Percentiles rank a stretch among this genome's conserved stretches.
Conservation (phyloP, 2,888 invertebrate genomes). For the Syritta pipiens region DNA sequence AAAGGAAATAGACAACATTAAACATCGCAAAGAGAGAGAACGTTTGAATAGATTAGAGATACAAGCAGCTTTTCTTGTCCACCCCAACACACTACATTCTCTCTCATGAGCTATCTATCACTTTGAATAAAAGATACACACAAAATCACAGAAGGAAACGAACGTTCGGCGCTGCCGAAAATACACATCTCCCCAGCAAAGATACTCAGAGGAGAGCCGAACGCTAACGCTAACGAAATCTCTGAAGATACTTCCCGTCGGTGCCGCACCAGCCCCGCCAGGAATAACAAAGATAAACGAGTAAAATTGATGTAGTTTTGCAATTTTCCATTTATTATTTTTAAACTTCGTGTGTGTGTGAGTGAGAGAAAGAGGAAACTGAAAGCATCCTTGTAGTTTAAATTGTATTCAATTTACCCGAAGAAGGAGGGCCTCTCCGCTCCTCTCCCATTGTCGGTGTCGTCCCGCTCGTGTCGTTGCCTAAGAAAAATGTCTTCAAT, state of each 20-base stretch:
- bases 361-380: background rate
- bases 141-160: constrained; percentile 58
- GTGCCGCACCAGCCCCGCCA: no score
- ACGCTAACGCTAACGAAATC: constrained; percentile 59
- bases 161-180: background rate
- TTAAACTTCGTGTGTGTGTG: constrained; percentile 52
- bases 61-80: constrained; percentile 16
- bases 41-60: background rate
- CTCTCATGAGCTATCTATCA: constrained; percentile 24
- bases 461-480: constrained; percentile 42
- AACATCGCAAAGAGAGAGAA: constrained; percentile 43
- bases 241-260: constrained; percentile 54
- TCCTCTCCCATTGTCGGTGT: no score
- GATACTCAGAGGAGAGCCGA: constrained; percentile 25
- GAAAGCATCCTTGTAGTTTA: constrained; percentile 49
- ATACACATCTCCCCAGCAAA: constrained; percentile 22
- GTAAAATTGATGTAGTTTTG: constrained; percentile 69
- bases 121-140: constrained; percentile 11
- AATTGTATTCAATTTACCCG: constrained; percentile 63
- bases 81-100: constrained; percentile 16
- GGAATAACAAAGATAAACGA: constrained; percentile 69
- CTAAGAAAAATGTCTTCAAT: constrained; percentile 65
- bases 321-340: constrained; percentile 69
- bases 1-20: constrained; percentile 60
- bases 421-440: no score